Evolutionary conservation across 2,797 vertebrate genomes (phyloP).

Genomic region (Muscicapa striata): DNA sequence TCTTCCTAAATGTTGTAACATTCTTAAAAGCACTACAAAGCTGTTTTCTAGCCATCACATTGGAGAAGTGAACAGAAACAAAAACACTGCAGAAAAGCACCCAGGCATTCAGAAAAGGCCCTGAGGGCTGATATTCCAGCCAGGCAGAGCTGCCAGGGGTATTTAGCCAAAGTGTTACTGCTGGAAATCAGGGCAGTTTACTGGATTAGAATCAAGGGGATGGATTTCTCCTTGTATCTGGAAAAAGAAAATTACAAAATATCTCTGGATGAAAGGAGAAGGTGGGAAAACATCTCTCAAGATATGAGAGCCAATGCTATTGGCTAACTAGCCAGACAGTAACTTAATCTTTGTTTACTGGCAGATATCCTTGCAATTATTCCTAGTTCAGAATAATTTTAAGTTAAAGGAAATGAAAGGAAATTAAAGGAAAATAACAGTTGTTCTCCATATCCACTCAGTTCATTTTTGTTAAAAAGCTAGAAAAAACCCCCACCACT

Average conservation of each 20-base stretch:
- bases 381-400: background rate
- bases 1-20: background rate
- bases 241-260: background rate
- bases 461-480: background rate
- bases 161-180: background rate
- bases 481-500: background rate
- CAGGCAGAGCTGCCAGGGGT: background rate
- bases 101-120: background rate
- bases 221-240: background rate
- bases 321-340: background rate
- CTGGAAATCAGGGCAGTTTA: background rate
- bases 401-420: background rate
- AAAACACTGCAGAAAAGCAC: background rate
- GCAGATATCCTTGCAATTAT: background rate
- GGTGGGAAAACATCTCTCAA: background rate
- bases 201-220: background rate
- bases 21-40: conserved; percentile 12
- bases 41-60: background rate
- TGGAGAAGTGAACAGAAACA: background rate
- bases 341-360: background rate
- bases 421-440: background rate
- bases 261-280: background rate
- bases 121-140: background rate
- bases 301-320: background rate
- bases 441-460: background rate